Conservation (phyloP, 2,797 vertebrate genomes). For the Decapterus maruadsi region DNA sequence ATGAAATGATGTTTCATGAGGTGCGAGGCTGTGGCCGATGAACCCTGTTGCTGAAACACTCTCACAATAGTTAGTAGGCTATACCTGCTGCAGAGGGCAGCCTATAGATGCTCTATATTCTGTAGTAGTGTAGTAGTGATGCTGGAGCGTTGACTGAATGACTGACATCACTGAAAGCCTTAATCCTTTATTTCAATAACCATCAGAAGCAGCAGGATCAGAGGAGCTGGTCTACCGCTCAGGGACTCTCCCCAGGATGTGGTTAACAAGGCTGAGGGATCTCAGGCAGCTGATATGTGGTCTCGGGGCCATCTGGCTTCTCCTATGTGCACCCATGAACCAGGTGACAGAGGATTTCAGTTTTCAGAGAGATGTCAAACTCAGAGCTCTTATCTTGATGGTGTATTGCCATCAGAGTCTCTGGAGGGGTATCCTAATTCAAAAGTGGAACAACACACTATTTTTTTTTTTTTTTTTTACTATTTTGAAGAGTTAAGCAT, state of each 20-base stretch:
- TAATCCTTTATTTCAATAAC: constrained; percentile 1
- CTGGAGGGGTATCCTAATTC: too few relatives aligned
- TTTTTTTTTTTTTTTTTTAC: too few relatives aligned
- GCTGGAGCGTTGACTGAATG: background rate
- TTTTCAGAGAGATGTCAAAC: background rate
- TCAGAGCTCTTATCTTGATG: too few relatives aligned
- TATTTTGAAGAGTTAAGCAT: background rate
- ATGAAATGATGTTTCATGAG: constrained; percentile 59
- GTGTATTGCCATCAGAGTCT: too few relatives aligned
- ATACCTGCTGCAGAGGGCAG: background rate
- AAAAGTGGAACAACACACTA: too few relatives aligned
- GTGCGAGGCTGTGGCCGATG: constrained; percentile 5
- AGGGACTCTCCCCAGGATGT: constrained; percentile 5
- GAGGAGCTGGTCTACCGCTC: background rate
- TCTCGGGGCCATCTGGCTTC: constrained; percentile 24
- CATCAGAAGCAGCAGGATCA: background rate
- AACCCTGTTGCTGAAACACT: background rate
- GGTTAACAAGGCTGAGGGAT: background rate
- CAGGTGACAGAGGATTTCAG: constrained; percentile 22
- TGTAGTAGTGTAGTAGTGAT: background rate
- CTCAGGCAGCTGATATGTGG: constrained; percentile 5
- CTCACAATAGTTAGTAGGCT: background rate
- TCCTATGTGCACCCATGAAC: constrained; percentile 3
- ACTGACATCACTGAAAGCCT: background rate
- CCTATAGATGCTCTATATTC: background rate